phyloP scores from a whole-genome alignment of 2,888 invertebrate species.

The Hydrotaea diabolus region DNA sequence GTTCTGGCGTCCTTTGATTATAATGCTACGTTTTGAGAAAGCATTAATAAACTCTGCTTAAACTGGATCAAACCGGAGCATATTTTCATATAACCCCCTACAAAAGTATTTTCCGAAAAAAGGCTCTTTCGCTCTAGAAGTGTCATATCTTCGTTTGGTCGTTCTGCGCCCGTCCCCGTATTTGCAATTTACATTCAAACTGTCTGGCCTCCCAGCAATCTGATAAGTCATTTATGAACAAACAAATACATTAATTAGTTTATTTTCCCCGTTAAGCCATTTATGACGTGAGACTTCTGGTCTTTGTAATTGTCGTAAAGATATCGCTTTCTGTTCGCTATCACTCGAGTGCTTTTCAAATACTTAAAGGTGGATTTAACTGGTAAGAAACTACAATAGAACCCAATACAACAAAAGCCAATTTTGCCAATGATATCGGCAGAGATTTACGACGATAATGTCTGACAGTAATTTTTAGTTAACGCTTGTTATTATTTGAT shows the following conservation, averaged over 20 bases:
- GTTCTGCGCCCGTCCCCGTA: too few relatives aligned
- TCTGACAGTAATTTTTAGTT: not conserved
- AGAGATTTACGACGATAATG: not conserved
- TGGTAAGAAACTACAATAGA: not conserved
- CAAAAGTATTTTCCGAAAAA: too few relatives aligned
- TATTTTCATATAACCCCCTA: too few relatives aligned
- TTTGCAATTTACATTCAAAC: too few relatives aligned
- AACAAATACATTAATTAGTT: constrained; percentile 17
- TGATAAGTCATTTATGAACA: constrained; percentile 15
- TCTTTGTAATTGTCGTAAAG: not conserved
- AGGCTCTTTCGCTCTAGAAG: too few relatives aligned
- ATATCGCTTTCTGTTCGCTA: not conserved
- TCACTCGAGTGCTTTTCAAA: constrained; percentile 13
- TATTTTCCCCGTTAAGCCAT: not conserved
- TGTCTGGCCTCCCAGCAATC: not conserved
- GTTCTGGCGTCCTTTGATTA: too few relatives aligned
- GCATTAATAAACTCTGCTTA: too few relatives aligned
- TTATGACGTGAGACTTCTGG: constrained; percentile 25
- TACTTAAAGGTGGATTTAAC: not conserved
- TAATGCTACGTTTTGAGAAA: too few relatives aligned
- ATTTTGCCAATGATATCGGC: not conserved
- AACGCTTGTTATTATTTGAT: too few relatives aligned
- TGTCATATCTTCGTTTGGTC: too few relatives aligned
- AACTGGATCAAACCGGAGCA: too few relatives aligned
- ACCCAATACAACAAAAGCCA: too few relatives aligned